Percentiles rank a stretch among this genome's conserved stretches.
Evolutionary conservation across 2,797 vertebrate genomes (phyloP).

Genomic region (Sciurus vulgaris): DNA sequence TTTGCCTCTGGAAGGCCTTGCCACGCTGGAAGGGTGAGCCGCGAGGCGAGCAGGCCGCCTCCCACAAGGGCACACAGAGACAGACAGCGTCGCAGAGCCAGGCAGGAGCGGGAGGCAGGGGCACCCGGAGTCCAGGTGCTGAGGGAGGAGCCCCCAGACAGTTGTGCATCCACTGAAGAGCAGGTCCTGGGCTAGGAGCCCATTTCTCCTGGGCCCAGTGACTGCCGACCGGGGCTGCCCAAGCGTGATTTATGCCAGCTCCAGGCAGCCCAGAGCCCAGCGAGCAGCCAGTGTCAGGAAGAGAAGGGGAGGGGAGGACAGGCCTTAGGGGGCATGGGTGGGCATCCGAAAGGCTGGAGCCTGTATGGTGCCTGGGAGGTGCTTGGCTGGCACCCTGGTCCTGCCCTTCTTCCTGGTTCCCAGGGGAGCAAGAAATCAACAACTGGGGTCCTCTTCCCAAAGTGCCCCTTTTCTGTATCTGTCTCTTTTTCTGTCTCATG

Average conservation of each 20-base stretch:
- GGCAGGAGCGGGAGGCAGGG: not conserved
- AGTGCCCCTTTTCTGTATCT: not conserved
- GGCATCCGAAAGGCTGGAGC: not conserved
- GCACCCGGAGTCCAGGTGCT: not conserved
- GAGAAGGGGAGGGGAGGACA: not conserved
- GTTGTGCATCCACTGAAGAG: not conserved
- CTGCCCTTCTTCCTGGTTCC: not conserved
- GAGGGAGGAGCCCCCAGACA: not conserved
- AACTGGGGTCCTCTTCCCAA: not conserved
- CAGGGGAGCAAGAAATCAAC: not conserved
- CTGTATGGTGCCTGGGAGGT: fast-evolving
- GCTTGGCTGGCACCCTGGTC: not conserved
- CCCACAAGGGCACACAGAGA: not conserved
- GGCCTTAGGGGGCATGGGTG: not conserved
- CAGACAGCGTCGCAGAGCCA: not conserved
- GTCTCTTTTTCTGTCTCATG: not conserved
- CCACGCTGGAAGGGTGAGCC: not conserved
- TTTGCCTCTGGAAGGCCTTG: not conserved
- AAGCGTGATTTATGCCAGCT: no score
- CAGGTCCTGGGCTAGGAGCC: not conserved
- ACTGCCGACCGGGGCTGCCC: not conserved
- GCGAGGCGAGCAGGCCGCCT: not conserved
- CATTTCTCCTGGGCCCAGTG: not conserved
- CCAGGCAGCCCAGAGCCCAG: not conserved
- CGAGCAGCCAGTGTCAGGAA: not conserved